A percentile compares a stretch with the other conserved stretches of the same genome.
These are phyloP conservation scores for Acanthosepion lycidas DNA, from an alignment of 2,888 invertebrate species.

Conservation along the genomic window DNA sequence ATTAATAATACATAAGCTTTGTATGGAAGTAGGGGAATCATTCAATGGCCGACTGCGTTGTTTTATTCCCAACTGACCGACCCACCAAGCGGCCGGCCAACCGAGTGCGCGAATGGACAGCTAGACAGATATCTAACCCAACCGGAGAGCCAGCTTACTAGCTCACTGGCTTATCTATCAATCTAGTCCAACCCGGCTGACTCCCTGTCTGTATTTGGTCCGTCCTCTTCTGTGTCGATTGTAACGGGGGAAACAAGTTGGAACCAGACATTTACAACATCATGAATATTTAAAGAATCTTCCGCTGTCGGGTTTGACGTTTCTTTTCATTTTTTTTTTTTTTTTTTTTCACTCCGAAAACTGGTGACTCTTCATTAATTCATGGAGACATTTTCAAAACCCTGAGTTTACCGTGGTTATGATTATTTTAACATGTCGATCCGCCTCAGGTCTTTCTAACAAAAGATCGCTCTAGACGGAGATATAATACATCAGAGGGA, in stretches of 20 bases:
- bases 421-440: slow-evolving; percentile 3
- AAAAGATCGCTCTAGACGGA: background rate
- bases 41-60: background rate
- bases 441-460: background rate
- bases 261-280: background rate
- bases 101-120: slow-evolving; percentile 33
- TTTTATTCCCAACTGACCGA: background rate
- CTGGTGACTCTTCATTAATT: background rate
- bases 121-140: background rate
- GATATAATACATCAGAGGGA: background rate
- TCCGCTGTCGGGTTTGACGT: background rate
- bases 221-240: background rate
- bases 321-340: background rate
- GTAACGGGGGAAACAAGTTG: background rate
- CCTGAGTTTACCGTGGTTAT: background rate
- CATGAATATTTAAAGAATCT: background rate
- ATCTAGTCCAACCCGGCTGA: background rate
- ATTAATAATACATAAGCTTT: background rate
- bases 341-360: no score
- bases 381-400: background rate
- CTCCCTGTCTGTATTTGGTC: background rate
- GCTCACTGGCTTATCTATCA: background rate
- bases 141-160: background rate
- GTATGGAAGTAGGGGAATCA: background rate
- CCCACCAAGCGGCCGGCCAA: background rate